Base-by-base conservation (phyloP, 1,140 invertebrate species). In the Oncopeltus fasciatus region DNA sequence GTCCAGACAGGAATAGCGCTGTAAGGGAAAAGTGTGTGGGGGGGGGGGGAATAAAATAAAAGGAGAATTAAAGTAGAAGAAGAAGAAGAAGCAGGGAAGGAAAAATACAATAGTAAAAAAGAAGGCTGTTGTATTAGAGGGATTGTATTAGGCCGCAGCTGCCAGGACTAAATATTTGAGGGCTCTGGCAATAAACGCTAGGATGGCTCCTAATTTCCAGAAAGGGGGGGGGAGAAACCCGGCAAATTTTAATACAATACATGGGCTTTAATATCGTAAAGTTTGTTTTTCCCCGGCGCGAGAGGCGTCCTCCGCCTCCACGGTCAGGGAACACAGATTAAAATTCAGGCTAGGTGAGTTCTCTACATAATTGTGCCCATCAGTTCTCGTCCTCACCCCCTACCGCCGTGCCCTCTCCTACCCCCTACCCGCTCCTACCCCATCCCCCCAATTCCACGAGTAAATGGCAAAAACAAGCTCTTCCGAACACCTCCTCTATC, bases 241-340 rank as follows among this genome's bases (percentile, higher is more conserved):
- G 49, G 61, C 61, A 62, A 62, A 62, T 62, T 62, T 46, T 62
- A 62, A 62, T 62, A 62, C 61, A 62, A 62, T 62, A 62, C 61
- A 62, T 62, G 61, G 61, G 5, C 24, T 62, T 62, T 62, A 62
- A 62, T 62, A 62, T 62, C 61, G 61, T 62, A 62, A 62, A 62
- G 61, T 62, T 62, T 62, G 61, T 62, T 62, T 62, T 62, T 62
- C 61, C 51, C 47, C 16, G 9, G 47, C 4, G 47, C 47, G 8
- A 18, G 47, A 28, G 31, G 61, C 47, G 33, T 47, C 53, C 49
- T 61, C 44, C 47, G 33, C 47, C 33, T 12, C 20, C 9, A 12
- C 14, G 44, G 60, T 20, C n/a, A n/a, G 60, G 31, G 49, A 27
- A 29, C 24, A 29, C 46, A 62, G 61, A 62, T 62, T 62, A 62